Percentiles rank a stretch among this genome's conserved stretches.
phyloP scores from a whole-genome alignment of 2,797 vertebrate genomes.

The Acropternis orthonyx region DNA sequence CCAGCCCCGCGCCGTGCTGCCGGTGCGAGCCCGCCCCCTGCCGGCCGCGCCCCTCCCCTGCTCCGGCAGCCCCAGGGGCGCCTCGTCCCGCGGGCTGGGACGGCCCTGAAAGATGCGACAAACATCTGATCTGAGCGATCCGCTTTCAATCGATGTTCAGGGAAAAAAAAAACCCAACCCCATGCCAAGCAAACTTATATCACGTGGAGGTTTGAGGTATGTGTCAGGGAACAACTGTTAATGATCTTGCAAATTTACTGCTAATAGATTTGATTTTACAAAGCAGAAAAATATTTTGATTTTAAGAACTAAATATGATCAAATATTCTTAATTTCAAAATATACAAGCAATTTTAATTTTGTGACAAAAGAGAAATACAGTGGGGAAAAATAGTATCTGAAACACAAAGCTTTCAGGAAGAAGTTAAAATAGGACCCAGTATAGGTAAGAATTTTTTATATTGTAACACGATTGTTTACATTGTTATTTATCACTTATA shows the following conservation, averaged over 20 bases:
- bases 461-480: background rate
- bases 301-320: background rate
- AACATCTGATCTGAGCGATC: accelerated
- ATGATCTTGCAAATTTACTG: background rate
- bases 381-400: background rate
- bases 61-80: background rate
- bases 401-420: background rate
- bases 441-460: background rate
- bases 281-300: background rate
- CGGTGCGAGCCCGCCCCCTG: conserved; percentile 56
- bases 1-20: background rate
- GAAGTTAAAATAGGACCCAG: background rate
- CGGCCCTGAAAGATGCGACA: too few species aligned
- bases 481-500: background rate
- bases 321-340: background rate
- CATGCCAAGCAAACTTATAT: accelerated
- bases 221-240: background rate
- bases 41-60: too few species aligned
- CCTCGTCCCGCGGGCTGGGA: background rate
- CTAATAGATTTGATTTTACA: background rate
- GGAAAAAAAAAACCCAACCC: background rate
- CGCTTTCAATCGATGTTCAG: accelerated
- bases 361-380: background rate
- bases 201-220: too few species aligned
- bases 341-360: background rate